Conservation (phyloP, 1,140 invertebrate genomes). For the Lasioglossum baleicum region DNA sequence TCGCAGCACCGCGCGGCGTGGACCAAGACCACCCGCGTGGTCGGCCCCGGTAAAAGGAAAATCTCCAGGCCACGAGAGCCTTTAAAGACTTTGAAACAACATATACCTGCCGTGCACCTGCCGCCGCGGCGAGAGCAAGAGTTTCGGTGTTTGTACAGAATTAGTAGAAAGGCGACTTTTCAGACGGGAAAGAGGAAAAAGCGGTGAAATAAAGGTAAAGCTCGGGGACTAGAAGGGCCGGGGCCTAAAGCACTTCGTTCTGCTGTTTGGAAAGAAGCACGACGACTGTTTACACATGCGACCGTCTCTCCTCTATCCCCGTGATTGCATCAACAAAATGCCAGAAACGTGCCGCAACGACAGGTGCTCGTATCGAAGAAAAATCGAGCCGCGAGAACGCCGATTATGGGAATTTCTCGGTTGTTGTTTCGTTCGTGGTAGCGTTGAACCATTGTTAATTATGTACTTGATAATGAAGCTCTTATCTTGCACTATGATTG, state of each 20-base stretch:
- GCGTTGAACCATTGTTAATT: no score
- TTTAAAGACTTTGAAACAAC: slow-evolving; percentile 69
- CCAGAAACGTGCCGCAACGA: slow-evolving; percentile 7
- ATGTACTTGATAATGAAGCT: no score
- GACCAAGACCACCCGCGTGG: slow-evolving; percentile 65
- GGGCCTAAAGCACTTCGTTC: slow-evolving; percentile 19
- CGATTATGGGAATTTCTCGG: no score
- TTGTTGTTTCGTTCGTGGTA: no score
- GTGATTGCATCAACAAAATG: slow-evolving; percentile 29
- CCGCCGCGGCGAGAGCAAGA: slow-evolving; percentile 47
- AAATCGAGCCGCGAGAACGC: no score
- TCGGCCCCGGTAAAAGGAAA: slow-evolving; percentile 55
- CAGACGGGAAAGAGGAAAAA: neutral
- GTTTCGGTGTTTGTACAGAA: slow-evolving; percentile 69
- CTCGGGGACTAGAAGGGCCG: slow-evolving; percentile 1
- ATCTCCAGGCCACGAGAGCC: slow-evolving; percentile 57
- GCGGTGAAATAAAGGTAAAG: neutral
- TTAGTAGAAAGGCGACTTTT: slow-evolving; percentile 69
- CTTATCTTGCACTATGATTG: no score
- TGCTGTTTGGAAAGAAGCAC: slow-evolving; percentile 41
- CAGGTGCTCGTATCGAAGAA: neutral
- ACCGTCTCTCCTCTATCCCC: slow-evolving; percentile 17
- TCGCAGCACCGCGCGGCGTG: slow-evolving; percentile 20
- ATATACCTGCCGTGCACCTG: slow-evolving; percentile 70
- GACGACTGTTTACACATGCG: slow-evolving; percentile 16